Evolutionary conservation across 2,888 invertebrate species (phyloP).

Genomic region (Pyrgus malvae): DNA sequence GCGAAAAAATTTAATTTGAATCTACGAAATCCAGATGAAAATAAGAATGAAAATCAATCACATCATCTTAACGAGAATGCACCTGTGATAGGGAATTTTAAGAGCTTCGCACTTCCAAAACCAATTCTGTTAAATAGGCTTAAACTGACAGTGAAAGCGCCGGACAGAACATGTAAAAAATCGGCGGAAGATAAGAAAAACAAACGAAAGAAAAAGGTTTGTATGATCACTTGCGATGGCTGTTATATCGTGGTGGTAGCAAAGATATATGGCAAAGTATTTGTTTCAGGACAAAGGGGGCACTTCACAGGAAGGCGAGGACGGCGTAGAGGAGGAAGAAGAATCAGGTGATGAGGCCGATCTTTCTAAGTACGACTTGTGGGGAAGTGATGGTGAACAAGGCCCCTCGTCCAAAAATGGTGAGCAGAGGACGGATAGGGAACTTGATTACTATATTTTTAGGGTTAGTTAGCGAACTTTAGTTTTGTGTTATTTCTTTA

Average conservation of each 20-base stretch:
- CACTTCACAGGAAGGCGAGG: conserved; percentile 61
- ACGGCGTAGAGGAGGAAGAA: conserved; percentile 80
- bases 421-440: conserved; percentile 32
- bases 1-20: conserved; percentile 60
- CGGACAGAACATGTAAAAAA: conserved; percentile 53
- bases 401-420: conserved; percentile 59
- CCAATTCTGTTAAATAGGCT: conserved; percentile 73
- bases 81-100: conserved; percentile 73
- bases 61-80: conserved; percentile 55
- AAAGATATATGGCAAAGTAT: conserved; percentile 13
- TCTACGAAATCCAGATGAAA: conserved; percentile 49
- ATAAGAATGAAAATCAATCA: conserved; percentile 41
- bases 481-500: too few relatives aligned
- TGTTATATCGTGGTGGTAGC: conserved; percentile 5
- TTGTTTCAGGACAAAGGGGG: conserved; percentile 71
- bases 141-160: conserved; percentile 64
- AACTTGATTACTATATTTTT: background rate
- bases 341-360: conserved; percentile 85
- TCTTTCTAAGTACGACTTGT: conserved; percentile 89
- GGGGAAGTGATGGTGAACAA: conserved; percentile 85
- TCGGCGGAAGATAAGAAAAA: conserved; percentile 47
- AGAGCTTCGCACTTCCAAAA: conserved; percentile 77
- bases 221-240: conserved; percentile 45
- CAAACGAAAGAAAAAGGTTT: conserved; percentile 67
- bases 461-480: background rate